Percentiles rank a stretch among this genome's conserved stretches.
Evolutionary conservation across 2,888 invertebrate genomes (phyloP).

Genomic region (Trilocha varians): DNA sequence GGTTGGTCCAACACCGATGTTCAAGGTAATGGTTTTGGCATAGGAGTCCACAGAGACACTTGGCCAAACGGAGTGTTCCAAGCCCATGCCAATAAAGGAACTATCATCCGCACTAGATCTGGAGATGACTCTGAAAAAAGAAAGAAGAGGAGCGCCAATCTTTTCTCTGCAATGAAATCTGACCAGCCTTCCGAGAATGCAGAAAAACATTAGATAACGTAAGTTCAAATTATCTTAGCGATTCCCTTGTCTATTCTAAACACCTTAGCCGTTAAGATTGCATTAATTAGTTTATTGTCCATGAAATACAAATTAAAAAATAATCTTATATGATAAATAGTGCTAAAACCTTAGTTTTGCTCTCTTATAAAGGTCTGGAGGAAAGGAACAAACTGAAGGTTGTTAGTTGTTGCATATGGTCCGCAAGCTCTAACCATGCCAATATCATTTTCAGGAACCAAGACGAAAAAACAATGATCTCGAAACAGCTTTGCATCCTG

Average conservation of each 20-base stretch:
- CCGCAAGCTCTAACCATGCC: too few species aligned
- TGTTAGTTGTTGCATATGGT: too few species aligned
- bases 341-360: too few species aligned
- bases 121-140: neutral
- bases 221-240: too few species aligned
- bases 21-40: neutral
- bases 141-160: neutral
- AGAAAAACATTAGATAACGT: neutral
- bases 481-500: constrained; percentile 1
- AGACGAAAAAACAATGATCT: neutral
- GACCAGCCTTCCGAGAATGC: constrained; percentile 1
- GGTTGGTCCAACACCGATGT: neutral
- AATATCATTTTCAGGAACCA: neutral
- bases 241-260: too few species aligned
- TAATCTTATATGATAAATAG: too few species aligned
- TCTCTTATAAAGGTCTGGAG: too few species aligned
- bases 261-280: too few species aligned
- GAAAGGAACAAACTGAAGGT: too few species aligned
- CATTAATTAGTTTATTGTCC: too few species aligned
- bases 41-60: neutral
- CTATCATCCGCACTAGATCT: neutral
- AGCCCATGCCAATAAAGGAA: neutral
- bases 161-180: constrained; percentile 6
- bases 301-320: too few species aligned
- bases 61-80: neutral